These are phyloP conservation scores for Campoletis raptor DNA, from an alignment of 2,888 invertebrate genomes.

Conservation along the genomic window DNA sequence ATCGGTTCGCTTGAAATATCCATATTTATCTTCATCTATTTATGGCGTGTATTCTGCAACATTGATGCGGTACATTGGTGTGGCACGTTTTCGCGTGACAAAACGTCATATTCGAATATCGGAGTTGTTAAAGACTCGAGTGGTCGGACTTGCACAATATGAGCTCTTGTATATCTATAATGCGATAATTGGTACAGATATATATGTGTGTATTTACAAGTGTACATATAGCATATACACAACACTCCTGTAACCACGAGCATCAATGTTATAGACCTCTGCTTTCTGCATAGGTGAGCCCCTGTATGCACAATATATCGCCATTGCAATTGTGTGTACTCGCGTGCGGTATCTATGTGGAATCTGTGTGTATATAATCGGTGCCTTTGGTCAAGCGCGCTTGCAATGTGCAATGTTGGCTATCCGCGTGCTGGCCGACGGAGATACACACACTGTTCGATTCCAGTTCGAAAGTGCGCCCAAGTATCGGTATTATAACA, in stretches of 20 bases:
- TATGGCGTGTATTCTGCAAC: slow-evolving; percentile 3
- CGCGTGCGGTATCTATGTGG: slow-evolving; percentile 62
- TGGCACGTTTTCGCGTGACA: slow-evolving; percentile 37
- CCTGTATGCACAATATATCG: slow-evolving; percentile 17
- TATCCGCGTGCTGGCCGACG: slow-evolving; percentile 30
- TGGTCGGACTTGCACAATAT: slow-evolving; percentile 48
- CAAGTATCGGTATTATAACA: slow-evolving; percentile 57
- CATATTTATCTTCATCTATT: slow-evolving; percentile 14
- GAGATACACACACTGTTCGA: slow-evolving; percentile 62
- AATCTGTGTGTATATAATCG: slow-evolving; percentile 59
- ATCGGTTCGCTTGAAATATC: background rate
- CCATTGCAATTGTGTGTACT: slow-evolving; percentile 16
- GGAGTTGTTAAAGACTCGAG: slow-evolving; percentile 57
- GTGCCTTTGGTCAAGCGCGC: slow-evolving; percentile 53
- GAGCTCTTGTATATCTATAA: slow-evolving; percentile 32
- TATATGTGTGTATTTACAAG: slow-evolving; percentile 8
- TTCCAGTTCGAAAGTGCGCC: slow-evolving; percentile 65
- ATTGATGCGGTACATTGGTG: slow-evolving; percentile 3
- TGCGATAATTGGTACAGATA: slow-evolving; percentile 45
- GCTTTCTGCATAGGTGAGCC: slow-evolving; percentile 8
- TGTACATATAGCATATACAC: background rate
- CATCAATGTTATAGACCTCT: slow-evolving; percentile 7
- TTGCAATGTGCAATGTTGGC: slow-evolving; percentile 52
- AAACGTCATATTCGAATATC: slow-evolving; percentile 52
- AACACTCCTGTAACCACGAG: slow-evolving; percentile 35